phyloP scores from a whole-genome alignment of 2,797 vertebrate genomes.

The Loriculus beryllinus region DNA sequence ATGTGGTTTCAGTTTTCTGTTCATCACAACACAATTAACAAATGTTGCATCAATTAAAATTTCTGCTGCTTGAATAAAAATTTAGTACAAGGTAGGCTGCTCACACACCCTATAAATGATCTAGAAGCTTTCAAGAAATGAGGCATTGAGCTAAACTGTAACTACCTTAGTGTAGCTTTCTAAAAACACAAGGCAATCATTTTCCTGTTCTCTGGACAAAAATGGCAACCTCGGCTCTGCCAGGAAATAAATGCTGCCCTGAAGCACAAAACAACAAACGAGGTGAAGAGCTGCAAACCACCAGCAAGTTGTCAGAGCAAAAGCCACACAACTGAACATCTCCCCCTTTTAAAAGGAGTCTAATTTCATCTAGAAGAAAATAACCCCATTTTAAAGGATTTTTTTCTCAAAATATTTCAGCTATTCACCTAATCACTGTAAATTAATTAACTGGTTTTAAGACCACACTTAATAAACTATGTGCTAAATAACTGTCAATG shows the following conservation, averaged over 20 bases:
- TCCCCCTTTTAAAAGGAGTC: background rate
- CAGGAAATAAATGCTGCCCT: background rate
- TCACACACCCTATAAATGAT: background rate
- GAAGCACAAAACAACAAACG: background rate
- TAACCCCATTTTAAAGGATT: background rate
- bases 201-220: background rate
- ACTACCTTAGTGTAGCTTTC: background rate
- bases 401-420: background rate
- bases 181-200: background rate
- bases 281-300: background rate
- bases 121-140: background rate
- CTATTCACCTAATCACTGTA: background rate
- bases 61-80: background rate
- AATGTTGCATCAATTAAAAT: constrained; percentile 28
- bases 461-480: background rate
- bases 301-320: background rate
- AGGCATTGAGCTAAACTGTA: background rate
- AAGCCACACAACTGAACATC: background rate
- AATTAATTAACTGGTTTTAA: background rate
- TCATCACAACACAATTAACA: constrained; percentile 36
- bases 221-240: background rate
- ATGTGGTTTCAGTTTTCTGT: constrained; percentile 40
- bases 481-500: background rate
- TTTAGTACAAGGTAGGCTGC: background rate
- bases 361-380: background rate